Percentiles rank a stretch among this genome's conserved stretches.
Conservation (phyloP, 2,113 vertebrate species). For the Arothron firmamentum region DNA sequence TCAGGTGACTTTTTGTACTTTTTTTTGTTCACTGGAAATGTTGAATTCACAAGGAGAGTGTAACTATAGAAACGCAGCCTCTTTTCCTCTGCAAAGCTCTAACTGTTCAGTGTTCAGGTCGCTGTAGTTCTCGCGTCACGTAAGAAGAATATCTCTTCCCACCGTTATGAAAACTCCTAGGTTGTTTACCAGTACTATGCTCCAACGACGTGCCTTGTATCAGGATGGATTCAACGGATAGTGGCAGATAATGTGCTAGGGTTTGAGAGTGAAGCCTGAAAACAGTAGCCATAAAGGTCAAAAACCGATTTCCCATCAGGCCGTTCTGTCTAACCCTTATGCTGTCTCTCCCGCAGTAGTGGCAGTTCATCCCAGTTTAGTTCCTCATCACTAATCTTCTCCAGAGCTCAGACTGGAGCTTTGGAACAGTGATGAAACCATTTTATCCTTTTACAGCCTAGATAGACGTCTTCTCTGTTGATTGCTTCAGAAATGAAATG, state of each 20-base stretch:
- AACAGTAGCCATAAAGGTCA: constrained; percentile 36
- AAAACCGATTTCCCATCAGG: constrained; percentile 33
- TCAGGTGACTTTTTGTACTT: constrained; percentile 67
- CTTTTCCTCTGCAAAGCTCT: constrained; percentile 1
- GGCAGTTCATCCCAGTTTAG: background rate
- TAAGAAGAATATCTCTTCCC: background rate
- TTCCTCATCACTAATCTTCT: constrained; percentile 21
- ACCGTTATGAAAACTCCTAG: background rate
- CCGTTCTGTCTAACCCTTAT: constrained; percentile 39
- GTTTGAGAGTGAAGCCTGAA: constrained; percentile 37
- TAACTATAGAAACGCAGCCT: constrained; percentile 19
- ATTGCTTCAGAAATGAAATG: too few relatives aligned
- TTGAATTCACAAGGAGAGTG: constrained; percentile 30
- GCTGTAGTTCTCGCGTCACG: constrained; percentile 41
- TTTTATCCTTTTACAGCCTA: constrained; percentile 11
- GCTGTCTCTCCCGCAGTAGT: background rate
- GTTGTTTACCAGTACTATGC: constrained; percentile 34
- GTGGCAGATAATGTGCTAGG: constrained; percentile 40
- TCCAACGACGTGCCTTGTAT: constrained; percentile 84
- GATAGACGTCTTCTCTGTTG: too few relatives aligned
- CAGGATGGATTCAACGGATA: constrained; percentile 64
- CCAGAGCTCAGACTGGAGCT: constrained; percentile 15
- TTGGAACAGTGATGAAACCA: constrained; percentile 44
- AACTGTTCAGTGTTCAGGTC: constrained; percentile 50
- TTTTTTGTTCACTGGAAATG: constrained; percentile 30